phyloP scores from a whole-genome alignment of 1,140 invertebrate genomes.

The Asbolus verrucosus region DNA sequence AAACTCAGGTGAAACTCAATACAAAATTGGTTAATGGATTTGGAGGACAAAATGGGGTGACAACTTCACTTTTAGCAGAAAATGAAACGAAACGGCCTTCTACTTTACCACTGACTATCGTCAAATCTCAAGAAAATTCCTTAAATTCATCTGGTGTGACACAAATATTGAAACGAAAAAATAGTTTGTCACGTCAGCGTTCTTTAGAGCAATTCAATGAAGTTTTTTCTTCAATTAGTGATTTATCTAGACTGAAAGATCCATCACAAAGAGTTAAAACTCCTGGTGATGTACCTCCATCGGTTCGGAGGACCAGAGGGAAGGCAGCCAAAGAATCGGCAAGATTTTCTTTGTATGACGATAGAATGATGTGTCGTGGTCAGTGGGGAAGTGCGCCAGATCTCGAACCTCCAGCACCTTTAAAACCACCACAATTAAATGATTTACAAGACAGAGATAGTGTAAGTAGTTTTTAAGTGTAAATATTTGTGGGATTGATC shows the following conservation, averaged over 20 bases:
- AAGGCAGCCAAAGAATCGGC: slow-evolving; percentile 66
- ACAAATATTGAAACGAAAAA: slow-evolving; percentile 61
- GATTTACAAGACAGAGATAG: slow-evolving; percentile 61
- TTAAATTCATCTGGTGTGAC: slow-evolving; percentile 49
- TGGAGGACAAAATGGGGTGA: slow-evolving; percentile 59
- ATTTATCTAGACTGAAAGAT: slow-evolving; percentile 75
- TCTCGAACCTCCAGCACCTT: slow-evolving; percentile 64
- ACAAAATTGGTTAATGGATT: slow-evolving; percentile 57
- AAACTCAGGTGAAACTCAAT: slow-evolving; percentile 69
- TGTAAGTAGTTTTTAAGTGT: slow-evolving; percentile 62
- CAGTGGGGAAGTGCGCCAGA: slow-evolving; percentile 64
- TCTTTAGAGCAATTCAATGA: slow-evolving; percentile 78
- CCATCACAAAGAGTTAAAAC: slow-evolving; percentile 83
- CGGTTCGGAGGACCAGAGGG: slow-evolving; percentile 75
- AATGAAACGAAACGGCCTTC: slow-evolving; percentile 60
- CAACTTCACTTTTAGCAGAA: slow-evolving; percentile 59
- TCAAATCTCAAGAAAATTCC: slow-evolving; percentile 54
- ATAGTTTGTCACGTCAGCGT: slow-evolving; percentile 67
- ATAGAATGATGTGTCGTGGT: slow-evolving; percentile 79
- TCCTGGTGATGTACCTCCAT: slow-evolving; percentile 82
- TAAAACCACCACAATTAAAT: slow-evolving; percentile 59
- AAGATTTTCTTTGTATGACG: slow-evolving; percentile 86
- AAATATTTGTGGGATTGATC: background rate
- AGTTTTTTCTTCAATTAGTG: slow-evolving; percentile 71
- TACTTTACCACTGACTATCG: slow-evolving; percentile 59